phyloP scores from a whole-genome alignment of 1,140 invertebrate genomes.

The Drosophila nikananu region DNA sequence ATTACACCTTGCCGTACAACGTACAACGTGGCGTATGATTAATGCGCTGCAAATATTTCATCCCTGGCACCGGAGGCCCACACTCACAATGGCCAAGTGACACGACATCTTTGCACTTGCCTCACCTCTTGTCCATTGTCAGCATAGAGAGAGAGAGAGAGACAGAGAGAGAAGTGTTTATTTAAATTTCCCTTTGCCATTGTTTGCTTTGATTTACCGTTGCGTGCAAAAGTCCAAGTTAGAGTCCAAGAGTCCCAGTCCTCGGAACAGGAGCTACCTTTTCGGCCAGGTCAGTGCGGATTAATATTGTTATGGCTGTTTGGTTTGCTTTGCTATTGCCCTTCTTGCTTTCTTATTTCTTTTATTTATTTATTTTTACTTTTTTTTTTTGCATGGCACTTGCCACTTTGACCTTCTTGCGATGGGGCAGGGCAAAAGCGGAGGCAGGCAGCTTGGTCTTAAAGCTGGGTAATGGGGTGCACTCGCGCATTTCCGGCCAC shows the following conservation, averaged over 20 bases:
- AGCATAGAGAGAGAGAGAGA: background rate
- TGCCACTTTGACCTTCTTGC: constrained; percentile 51
- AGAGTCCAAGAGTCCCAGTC: constrained; percentile 1
- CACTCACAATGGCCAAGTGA: constrained; percentile 43
- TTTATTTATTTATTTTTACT: constrained; percentile 1
- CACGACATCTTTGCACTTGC: constrained; percentile 37
- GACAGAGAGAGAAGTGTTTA: constrained; percentile 22
- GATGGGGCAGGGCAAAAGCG: background rate
- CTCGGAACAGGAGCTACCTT: constrained; percentile 22
- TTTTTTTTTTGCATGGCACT: background rate
- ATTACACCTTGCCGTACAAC: constrained; percentile 33
- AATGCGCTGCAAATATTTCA: constrained; percentile 43
- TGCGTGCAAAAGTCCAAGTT: constrained; percentile 25
- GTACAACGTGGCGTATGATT: constrained; percentile 57
- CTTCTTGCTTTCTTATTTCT: background rate
- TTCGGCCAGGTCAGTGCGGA: constrained; percentile 47
- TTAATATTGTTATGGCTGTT: constrained; percentile 46
- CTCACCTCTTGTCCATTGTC: background rate
- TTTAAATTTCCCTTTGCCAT: constrained; percentile 22
- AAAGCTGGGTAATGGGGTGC: constrained; percentile 25
- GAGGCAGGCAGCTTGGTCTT: background rate
- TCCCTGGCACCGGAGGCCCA: background rate
- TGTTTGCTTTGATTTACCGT: constrained; percentile 49
- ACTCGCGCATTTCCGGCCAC: constrained; percentile 66
- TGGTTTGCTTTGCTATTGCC: background rate